Percentiles rank a stretch among this genome's conserved stretches.
These are phyloP conservation scores for Ceyx melanurus DNA, from an alignment of 2,113 vertebrate genomes.

Conservation along the genomic window DNA sequence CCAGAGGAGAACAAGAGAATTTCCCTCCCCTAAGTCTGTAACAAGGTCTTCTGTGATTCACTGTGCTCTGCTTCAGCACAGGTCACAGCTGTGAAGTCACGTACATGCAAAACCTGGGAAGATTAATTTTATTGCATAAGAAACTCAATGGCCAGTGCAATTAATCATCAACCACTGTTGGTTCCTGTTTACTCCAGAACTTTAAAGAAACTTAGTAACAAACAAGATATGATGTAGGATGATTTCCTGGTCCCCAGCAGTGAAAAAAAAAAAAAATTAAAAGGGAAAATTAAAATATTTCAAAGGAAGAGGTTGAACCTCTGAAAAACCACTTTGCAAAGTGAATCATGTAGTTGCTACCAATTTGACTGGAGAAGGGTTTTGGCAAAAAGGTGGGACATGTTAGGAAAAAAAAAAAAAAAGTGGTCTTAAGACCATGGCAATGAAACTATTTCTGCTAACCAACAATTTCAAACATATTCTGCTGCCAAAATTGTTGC, in stretches of 20 bases:
- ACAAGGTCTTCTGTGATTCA: not conserved
- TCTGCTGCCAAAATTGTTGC: not conserved
- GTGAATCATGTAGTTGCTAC: not conserved
- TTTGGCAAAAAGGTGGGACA: not conserved
- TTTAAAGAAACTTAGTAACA: not conserved
- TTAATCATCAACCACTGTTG: not conserved
- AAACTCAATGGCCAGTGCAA: not conserved
- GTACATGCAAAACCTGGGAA: not conserved
- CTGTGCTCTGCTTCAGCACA: not conserved
- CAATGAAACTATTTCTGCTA: not conserved
- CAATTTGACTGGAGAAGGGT: not conserved
- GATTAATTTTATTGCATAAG: constrained; percentile 38
- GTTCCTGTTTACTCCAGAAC: not conserved
- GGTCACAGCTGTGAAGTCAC: not conserved
- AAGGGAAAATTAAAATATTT: not conserved
- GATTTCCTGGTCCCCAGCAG: not conserved
- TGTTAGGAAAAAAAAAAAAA: not conserved
- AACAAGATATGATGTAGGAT: not conserved
- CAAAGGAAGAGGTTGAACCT: not conserved
- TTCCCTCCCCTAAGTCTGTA: not conserved
- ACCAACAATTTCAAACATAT: not conserved
- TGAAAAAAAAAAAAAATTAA: not conserved
- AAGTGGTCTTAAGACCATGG: not conserved
- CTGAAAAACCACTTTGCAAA: not conserved
- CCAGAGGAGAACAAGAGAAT: not conserved